These are phyloP conservation scores for Volucella bombylans DNA, from an alignment of 2,888 invertebrate genomes.

Conservation along the genomic window DNA sequence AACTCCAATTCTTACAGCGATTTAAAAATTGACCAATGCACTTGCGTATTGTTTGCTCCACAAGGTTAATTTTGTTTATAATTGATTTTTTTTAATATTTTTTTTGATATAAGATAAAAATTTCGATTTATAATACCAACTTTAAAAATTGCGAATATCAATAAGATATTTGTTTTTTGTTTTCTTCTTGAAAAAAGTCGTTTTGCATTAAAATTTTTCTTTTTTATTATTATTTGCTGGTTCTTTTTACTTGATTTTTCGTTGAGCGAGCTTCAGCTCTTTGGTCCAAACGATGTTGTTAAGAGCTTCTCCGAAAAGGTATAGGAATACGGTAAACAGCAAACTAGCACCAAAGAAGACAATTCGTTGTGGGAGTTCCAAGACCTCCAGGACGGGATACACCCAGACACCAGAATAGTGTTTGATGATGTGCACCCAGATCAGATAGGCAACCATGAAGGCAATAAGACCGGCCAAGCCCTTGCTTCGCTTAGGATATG, in stretches of 20 bases:
- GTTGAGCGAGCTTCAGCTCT: conserved; percentile 83
- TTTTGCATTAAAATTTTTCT: conserved; percentile 15
- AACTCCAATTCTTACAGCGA: conserved; percentile 9
- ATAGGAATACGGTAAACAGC: conserved; percentile 85
- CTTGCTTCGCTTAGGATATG: conserved; percentile 87
- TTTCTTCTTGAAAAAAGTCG: conserved; percentile 26
- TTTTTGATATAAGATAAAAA: conserved; percentile 41
- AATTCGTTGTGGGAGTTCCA: conserved; percentile 88
- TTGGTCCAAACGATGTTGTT: conserved; percentile 89
- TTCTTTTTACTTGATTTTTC: conserved; percentile 79
- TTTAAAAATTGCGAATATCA: conserved; percentile 53
- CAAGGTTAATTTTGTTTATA: conserved; percentile 13
- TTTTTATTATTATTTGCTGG: conserved; percentile 13
- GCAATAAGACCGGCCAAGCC: conserved; percentile 86
- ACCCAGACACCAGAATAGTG: conserved; percentile 92
- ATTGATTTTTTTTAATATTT: not conserved
- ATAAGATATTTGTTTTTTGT: conserved; percentile 43
- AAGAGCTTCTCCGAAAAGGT: conserved; percentile 88
- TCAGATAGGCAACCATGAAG: conserved; percentile 88
- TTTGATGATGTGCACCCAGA: conserved; percentile 91
- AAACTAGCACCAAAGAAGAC: conserved; percentile 88
- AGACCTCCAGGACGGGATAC: conserved; percentile 92
- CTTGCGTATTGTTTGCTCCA: conserved; percentile 39
- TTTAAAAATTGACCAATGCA: conserved; percentile 70
- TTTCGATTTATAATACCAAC: conserved; percentile 33